Conservation (phyloP, 2,888 invertebrate genomes). For the Dryobotodes eremita region DNA sequence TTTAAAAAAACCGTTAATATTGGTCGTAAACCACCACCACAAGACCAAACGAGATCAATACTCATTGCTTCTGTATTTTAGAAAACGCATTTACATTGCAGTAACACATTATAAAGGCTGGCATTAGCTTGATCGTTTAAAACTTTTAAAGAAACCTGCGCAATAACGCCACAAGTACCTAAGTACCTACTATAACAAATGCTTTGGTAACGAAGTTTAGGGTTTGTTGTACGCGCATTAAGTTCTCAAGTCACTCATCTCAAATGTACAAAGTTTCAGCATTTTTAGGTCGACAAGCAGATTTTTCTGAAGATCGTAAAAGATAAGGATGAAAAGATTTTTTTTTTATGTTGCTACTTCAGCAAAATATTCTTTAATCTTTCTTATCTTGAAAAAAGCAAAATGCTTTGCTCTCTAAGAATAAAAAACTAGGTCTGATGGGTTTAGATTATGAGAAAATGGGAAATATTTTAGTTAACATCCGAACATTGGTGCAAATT, state of each 20-base stretch:
- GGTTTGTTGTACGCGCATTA: constrained; percentile 35
- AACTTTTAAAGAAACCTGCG: not conserved
- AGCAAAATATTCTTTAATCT: constrained; percentile 51
- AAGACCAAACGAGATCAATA: not conserved
- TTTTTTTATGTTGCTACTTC: constrained; percentile 58
- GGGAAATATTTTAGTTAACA: not conserved
- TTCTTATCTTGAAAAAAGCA: constrained; percentile 36
- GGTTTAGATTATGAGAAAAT: not conserved
- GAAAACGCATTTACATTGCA: not conserved
- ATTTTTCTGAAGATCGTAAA: constrained; percentile 60
- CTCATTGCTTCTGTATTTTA: not conserved
- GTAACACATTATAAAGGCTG: not conserved
- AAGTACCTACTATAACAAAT: constrained; percentile 1
- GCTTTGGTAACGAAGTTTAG: constrained; percentile 1
- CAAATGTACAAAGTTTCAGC: constrained; percentile 65
- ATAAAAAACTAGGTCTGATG: constrained; percentile 4
- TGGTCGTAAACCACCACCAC: not conserved
- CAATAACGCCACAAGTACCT: not conserved
- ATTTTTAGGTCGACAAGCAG: constrained; percentile 67
- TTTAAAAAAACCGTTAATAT: no score
- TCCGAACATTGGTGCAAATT: not conserved
- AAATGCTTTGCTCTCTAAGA: constrained; percentile 13
- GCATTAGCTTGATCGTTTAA: not conserved
- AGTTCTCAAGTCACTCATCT: constrained; percentile 53
- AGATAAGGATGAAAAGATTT: constrained; percentile 55